A percentile compares a stretch with the other conserved stretches of the same genome.
Conservation (phyloP, 2,797 vertebrate genomes). For the Rhodeus uyekii region DNA sequence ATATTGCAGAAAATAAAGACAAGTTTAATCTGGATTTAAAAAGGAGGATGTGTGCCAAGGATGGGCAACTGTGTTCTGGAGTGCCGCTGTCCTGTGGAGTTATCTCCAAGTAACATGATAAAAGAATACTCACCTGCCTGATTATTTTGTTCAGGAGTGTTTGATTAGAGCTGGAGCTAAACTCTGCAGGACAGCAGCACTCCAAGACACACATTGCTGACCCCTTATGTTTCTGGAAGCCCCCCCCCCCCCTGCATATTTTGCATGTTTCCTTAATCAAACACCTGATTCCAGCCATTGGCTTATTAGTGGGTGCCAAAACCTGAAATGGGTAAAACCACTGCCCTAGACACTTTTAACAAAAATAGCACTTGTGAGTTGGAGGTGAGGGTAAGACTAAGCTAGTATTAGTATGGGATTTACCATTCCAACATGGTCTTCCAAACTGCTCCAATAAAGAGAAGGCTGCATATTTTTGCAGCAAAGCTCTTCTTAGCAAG, state of each 20-base stretch:
- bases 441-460: not conserved
- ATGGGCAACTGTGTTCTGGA: not conserved
- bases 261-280: no score
- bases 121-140: not conserved
- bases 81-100: not conserved
- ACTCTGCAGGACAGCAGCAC: not conserved
- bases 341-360: not conserved
- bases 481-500: not conserved
- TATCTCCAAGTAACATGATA: not conserved
- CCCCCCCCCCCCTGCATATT: no score
- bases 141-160: not conserved
- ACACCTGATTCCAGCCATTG: no score
- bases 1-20: not conserved
- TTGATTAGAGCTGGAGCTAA: not conserved
- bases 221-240: not conserved
- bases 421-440: not conserved
- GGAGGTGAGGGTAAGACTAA: not conserved
- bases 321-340: no score
- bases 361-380: not conserved
- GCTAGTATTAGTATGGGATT: not conserved
- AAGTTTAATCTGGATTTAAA: not conserved
- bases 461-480: not conserved
- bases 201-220: fast-evolving
- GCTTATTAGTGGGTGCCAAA: no score
- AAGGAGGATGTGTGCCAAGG: not conserved